Evolutionary conservation across 2,113 vertebrate genomes (phyloP).

Genomic region (Jaculus jaculus): DNA sequence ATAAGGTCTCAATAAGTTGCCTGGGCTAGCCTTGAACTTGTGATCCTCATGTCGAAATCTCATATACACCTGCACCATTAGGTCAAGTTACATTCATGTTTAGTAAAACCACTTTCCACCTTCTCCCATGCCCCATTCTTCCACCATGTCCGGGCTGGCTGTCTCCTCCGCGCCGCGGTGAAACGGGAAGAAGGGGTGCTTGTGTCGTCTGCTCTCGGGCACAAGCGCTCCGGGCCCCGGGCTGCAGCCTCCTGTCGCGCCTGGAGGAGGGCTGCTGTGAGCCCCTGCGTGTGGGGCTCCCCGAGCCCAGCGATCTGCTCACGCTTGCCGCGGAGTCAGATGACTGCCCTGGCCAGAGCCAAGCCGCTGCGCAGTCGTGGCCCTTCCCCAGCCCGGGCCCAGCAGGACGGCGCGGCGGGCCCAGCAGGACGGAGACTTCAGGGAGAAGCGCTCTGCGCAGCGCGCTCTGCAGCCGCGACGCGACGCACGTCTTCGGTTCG

Average conservation of each 20-base stretch:
- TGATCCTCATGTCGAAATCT: not conserved
- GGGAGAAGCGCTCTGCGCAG: not conserved
- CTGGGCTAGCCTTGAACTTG: not conserved
- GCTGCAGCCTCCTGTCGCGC: not conserved
- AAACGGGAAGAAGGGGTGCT: no score
- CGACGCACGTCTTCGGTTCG: not conserved
- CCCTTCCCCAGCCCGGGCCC: no score
- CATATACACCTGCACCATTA: not conserved
- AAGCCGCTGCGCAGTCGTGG: not conserved
- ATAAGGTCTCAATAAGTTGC: not conserved
- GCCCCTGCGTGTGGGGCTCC: not conserved
- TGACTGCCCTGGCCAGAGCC: no score
- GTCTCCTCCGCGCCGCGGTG: no score
- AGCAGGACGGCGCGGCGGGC: no score
- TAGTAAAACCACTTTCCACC: no score
- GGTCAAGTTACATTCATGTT: not conserved
- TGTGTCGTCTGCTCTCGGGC: not conserved
- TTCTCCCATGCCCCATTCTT: not conserved
- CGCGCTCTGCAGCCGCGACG: not conserved
- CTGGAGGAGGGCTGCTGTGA: fast-evolving
- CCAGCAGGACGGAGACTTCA: no score
- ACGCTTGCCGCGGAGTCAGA: not conserved
- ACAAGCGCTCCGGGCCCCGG: not conserved
- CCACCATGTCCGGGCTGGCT: not conserved
- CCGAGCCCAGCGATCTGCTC: no score